Percentiles rank a stretch among this genome's conserved stretches.
Conservation (phyloP, 2,113 vertebrate species). For the Podilymbus podiceps region DNA sequence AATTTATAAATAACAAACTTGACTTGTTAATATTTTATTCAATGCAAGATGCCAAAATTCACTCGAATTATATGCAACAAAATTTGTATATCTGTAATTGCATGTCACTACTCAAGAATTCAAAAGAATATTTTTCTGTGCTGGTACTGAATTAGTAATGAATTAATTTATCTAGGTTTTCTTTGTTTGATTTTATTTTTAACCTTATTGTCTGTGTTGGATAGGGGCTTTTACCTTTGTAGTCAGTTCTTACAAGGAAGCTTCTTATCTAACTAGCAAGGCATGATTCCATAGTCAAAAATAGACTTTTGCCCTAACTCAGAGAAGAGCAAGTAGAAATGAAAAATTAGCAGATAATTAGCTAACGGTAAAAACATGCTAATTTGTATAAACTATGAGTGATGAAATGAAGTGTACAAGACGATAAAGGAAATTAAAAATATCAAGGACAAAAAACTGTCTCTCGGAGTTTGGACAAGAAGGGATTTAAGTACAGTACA, state of each 20-base stretch:
- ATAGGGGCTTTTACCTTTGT: background rate
- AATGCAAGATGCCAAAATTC: background rate
- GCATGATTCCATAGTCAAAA: background rate
- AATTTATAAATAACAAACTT: slow-evolving; percentile 38
- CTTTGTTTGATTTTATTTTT: background rate
- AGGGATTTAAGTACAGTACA: background rate
- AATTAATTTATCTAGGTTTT: background rate
- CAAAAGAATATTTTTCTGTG: background rate
- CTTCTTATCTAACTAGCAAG: background rate
- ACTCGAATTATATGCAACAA: background rate
- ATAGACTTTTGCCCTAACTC: background rate
- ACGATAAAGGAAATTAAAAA: background rate
- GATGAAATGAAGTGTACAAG: background rate
- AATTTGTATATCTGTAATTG: background rate
- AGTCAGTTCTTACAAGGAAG: background rate
- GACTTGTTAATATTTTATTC: slow-evolving; percentile 39
- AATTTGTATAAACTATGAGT: background rate
- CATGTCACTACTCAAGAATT: background rate
- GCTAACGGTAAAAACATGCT: background rate
- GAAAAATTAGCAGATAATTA: background rate
- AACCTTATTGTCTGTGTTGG: background rate
- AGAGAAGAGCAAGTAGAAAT: background rate
- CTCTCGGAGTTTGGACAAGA: background rate
- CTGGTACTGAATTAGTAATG: background rate
- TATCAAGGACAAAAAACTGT: background rate